phyloP scores from a whole-genome alignment of 2,888 invertebrate genomes.

The Hyles lineata region DNA sequence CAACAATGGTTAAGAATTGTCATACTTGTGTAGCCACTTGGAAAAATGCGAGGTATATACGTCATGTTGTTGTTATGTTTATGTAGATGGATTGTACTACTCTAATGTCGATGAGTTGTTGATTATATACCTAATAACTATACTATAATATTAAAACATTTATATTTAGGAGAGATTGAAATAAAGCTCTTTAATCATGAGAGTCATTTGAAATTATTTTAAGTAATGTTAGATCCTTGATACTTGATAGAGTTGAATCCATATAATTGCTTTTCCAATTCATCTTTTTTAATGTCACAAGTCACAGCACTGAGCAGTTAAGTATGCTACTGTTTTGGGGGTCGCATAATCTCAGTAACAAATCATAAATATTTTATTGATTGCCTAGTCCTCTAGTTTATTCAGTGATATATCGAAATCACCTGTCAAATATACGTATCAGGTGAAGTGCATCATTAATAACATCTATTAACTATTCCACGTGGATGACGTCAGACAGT shows the following conservation, averaged over 20 bases:
- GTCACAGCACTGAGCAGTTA: no score
- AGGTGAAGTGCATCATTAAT: slow-evolving; percentile 32
- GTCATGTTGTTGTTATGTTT: background rate
- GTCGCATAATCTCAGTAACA: no score
- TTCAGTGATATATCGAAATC: background rate
- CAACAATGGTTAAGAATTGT: slow-evolving; percentile 44
- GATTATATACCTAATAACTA: background rate
- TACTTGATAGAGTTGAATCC: no score
- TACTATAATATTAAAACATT: background rate
- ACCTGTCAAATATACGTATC: background rate
- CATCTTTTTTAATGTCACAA: no score
- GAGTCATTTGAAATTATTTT: no score
- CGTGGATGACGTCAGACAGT: slow-evolving; percentile 33
- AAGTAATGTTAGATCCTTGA: no score
- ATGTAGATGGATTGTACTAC: background rate
- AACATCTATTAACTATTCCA: slow-evolving; percentile 33
- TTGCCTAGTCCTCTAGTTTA: background rate
- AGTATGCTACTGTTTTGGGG: no score
- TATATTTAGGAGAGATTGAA: no score
- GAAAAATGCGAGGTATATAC: background rate
- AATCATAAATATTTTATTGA: no score
- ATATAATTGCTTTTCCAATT: no score
- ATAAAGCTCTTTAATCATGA: no score
- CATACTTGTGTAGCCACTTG: slow-evolving; percentile 39
- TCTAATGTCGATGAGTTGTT: background rate